A percentile compares a stretch with the other conserved stretches of the same genome.
Conservation (phyloP, 2,113 vertebrate genomes). For the Peromyscus polionotus region DNA sequence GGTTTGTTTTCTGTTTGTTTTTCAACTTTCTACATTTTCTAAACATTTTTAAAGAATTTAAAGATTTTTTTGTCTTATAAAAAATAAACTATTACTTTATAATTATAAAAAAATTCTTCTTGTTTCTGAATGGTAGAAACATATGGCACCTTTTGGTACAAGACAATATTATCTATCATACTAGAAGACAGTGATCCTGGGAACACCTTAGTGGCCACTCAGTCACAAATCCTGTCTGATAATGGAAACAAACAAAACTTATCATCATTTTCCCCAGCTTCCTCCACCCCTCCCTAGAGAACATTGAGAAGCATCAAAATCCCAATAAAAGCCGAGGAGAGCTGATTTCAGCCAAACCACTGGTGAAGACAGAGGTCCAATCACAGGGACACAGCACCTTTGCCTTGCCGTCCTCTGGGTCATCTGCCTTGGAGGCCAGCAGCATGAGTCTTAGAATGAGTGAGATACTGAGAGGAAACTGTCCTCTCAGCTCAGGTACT, state of each 20-base stretch:
- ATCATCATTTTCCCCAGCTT: neutral
- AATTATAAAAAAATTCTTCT: neutral
- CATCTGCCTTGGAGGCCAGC: slow-evolving; percentile 84
- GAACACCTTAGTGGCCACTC: neutral
- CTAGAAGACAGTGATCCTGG: neutral
- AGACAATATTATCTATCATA: neutral
- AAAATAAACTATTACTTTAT: neutral
- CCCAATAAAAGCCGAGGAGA: neutral
- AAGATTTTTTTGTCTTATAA: neutral
- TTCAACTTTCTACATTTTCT: neutral
- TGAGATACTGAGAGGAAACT: slow-evolving; percentile 84
- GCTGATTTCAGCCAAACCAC: neutral
- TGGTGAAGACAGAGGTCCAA: no score
- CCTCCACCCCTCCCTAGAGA: neutral
- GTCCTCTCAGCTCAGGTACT: slow-evolving; percentile 86
- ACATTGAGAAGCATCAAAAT: neutral
- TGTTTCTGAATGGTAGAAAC: neutral
- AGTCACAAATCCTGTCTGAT: neutral
- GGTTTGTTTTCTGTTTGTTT: neutral
- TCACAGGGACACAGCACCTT: slow-evolving; percentile 77
- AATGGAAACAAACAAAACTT: neutral
- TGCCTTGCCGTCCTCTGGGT: slow-evolving; percentile 83
- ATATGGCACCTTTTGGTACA: neutral
- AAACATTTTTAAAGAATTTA: neutral
- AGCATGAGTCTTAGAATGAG: slow-evolving; percentile 87